These are phyloP conservation scores for Trachelipus rathkii DNA, from an alignment of 1,140 invertebrate genomes.

Conservation along the genomic window DNA sequence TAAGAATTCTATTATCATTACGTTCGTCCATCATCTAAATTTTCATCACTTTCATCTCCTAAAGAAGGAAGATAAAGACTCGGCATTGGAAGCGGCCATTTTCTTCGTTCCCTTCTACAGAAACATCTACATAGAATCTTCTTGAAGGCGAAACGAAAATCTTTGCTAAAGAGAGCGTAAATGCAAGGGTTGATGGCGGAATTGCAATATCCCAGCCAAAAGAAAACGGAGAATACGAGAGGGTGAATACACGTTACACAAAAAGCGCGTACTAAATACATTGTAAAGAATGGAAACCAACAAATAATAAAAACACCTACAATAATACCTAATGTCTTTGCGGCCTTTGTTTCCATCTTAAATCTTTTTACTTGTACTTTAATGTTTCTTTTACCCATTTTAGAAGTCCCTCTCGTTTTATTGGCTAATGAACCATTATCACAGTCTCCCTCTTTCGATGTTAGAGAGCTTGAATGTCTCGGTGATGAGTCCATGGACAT, in stretches of 20 bases:
- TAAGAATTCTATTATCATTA: background rate
- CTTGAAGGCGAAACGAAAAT: conserved; percentile 88
- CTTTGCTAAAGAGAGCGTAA: conserved; percentile 86
- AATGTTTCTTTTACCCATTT: conserved; percentile 78
- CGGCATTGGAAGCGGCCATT: conserved; percentile 43
- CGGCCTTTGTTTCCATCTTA: conserved; percentile 86
- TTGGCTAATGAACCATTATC: conserved; percentile 46
- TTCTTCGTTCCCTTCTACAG: conserved; percentile 53
- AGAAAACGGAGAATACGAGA: conserved; percentile 81
- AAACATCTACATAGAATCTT: conserved; percentile 80
- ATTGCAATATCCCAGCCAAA: conserved; percentile 96
- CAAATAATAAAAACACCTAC: conserved; percentile 89
- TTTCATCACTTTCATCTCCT: conserved; percentile 48
- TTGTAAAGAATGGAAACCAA: conserved; percentile 92
- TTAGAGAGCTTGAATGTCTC: conserved; percentile 19
- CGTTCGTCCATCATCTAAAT: background rate
- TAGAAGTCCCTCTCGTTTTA: conserved; percentile 52
- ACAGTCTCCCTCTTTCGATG: conserved; percentile 12
- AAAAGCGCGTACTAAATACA: conserved; percentile 81
- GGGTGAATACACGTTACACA: conserved; percentile 72
- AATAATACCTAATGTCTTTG: conserved; percentile 88
- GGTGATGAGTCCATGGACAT: conserved; percentile 20
- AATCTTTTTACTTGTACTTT: conserved; percentile 80
- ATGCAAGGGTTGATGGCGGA: conserved; percentile 89
- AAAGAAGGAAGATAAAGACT: conserved; percentile 48